A percentile compares a stretch with the other conserved stretches of the same genome.
Conservation (phyloP, 2,888 invertebrate genomes). For the Hydropsyche betteni region DNA sequence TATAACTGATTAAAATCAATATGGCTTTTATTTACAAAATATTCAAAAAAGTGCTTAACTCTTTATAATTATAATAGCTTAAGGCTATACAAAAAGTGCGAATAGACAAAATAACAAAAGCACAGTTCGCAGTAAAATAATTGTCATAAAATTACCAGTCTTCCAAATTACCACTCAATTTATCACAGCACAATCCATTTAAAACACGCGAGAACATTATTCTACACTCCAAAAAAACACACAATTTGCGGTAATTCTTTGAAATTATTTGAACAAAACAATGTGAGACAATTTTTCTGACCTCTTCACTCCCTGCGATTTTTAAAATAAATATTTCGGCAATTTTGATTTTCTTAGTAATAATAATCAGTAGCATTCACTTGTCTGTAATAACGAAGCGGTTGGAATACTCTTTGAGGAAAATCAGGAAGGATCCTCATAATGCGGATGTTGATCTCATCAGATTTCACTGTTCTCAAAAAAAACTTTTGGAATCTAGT, state of each 20-base stretch:
- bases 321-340: not conserved
- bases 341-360: constrained; percentile 52
- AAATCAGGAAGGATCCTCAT: constrained; percentile 60
- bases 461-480: constrained; percentile 71
- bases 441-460: constrained; percentile 78
- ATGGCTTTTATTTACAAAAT: too few species aligned
- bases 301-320: not conserved
- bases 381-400: constrained; percentile 59
- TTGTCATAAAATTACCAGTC: not conserved
- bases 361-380: constrained; percentile 58
- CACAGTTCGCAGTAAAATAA: too few species aligned
- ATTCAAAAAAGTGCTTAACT: too few species aligned
- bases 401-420: constrained; percentile 55
- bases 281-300: not conserved
- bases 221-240: too few species aligned
- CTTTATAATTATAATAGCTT: too few species aligned
- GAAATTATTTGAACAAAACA: too few species aligned
- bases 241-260: too few species aligned
- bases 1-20: too few species aligned
- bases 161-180: constrained; percentile 12
- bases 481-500: constrained; percentile 85
- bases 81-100: too few species aligned
- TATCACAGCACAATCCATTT: constrained; percentile 15
- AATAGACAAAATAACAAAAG: too few species aligned
- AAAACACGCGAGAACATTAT: too few species aligned